These are phyloP conservation scores for Thunnus thynnus DNA, from an alignment of 2,113 vertebrate species.

Conservation along the genomic window DNA sequence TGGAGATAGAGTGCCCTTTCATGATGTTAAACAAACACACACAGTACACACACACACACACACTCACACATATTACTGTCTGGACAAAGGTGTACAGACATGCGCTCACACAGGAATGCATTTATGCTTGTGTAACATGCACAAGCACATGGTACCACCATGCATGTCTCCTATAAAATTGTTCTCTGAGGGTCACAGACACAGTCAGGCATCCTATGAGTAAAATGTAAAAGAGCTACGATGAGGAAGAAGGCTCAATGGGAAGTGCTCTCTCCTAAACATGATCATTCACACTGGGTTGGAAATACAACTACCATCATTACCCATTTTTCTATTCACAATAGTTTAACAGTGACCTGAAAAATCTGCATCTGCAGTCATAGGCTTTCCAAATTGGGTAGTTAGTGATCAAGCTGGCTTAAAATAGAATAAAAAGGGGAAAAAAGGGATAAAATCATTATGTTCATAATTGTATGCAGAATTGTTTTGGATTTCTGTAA, in stretches of 20 bases:
- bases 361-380: neutral
- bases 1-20: constrained; percentile 61
- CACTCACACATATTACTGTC: constrained; percentile 1
- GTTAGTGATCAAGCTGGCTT: constrained; percentile 28
- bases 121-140: constrained; percentile 25
- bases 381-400: constrained; percentile 19
- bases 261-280: neutral
- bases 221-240: constrained; percentile 1
- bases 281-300: neutral
- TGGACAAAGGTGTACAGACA: constrained; percentile 45
- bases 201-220: constrained; percentile 10
- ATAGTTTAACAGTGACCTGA: no score
- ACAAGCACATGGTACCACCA: constrained; percentile 4
- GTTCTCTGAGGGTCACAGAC: constrained; percentile 19
- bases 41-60: constrained; percentile 12
- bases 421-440: constrained; percentile 29
- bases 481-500: constrained; percentile 8
- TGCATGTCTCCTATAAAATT: constrained; percentile 17
- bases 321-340: neutral
- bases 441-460: constrained; percentile 12
- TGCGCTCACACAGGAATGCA: constrained; percentile 31
- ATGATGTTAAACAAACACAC: constrained; percentile 54
- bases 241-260: neutral
- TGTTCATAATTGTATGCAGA: constrained; percentile 34
- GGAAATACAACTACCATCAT: constrained; percentile 10